These are phyloP conservation scores for Emydura subglobosa DNA, from an alignment of 2,113 vertebrate genomes.

Conservation along the genomic window DNA sequence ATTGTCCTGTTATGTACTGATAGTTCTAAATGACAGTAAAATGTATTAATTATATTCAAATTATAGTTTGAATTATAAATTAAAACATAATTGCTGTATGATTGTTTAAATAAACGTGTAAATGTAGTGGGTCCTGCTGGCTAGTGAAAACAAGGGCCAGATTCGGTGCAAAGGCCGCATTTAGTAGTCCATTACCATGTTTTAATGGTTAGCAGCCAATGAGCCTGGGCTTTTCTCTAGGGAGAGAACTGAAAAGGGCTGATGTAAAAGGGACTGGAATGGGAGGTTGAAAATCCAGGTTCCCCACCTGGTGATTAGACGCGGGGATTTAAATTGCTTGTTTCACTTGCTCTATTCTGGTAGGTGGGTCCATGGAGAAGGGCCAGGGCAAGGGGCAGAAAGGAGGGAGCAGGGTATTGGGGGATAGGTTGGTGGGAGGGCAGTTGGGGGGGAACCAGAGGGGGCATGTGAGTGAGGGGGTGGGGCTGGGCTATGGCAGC, in stretches of 20 bases:
- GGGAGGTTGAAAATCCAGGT: no score
- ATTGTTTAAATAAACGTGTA: neutral
- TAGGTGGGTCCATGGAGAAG: no score
- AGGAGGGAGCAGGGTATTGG: neutral
- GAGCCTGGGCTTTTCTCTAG: no score
- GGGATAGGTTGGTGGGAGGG: no score
- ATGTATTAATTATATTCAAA: neutral
- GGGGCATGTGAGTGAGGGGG: no score
- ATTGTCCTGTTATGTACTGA: neutral
- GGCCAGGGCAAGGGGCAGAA: neutral
- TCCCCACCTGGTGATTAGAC: no score
- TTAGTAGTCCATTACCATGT: neutral
- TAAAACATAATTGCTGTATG: neutral
- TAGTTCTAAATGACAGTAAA: neutral
- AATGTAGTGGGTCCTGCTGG: neutral
- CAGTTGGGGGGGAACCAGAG: neutral
- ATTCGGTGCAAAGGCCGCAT: neutral
- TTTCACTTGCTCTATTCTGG: no score
- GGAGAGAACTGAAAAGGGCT: no score
- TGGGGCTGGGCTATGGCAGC: neutral
- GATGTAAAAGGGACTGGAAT: no score
- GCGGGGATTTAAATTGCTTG: no score
- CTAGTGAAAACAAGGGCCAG: neutral
- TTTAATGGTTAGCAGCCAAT: neutral
- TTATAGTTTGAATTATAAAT: neutral